Evolutionary conservation across 2,888 invertebrate genomes (phyloP).

Genomic region (Acrobasis repandana): DNA sequence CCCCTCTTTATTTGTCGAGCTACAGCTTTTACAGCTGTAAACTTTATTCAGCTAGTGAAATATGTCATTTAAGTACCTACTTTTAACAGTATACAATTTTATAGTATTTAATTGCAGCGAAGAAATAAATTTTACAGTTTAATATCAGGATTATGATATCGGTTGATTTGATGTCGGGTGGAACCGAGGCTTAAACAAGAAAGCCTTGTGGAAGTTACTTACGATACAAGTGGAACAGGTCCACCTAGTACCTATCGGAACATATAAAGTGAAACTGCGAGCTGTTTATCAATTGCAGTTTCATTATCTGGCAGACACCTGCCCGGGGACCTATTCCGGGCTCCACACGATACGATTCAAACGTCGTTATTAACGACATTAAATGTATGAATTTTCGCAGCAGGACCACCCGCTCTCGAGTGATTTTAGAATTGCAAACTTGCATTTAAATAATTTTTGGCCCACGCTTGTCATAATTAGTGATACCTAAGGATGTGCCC

Average conservation of each 20-base stretch:
- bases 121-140: conserved; percentile 31
- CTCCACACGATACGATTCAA: conserved; percentile 25
- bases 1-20: no score
- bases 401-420: neutral
- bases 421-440: conserved; percentile 5
- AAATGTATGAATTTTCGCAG: conserved; percentile 17
- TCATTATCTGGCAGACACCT: conserved; percentile 67
- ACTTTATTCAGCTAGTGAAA: no score
- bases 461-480: neutral
- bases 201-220: conserved; percentile 63
- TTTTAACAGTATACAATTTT: neutral
- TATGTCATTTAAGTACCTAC: neutral
- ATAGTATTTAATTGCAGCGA: neutral
- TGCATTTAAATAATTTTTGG: neutral
- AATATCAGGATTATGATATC: conserved; percentile 41
- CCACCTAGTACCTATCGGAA: conserved; percentile 53
- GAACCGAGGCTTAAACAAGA: conserved; percentile 55
- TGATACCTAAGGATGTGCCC: neutral
- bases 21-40: no score
- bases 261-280: conserved; percentile 73
- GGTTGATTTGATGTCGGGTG: conserved; percentile 38
- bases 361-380: conserved; percentile 22
- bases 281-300: conserved; percentile 73
- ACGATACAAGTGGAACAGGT: conserved; percentile 63
- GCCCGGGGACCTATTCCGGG: conserved; percentile 39